Percentiles rank a stretch among this genome's conserved stretches.
Conservation (phyloP, 1,140 invertebrate species). For the Ostrea edulis region DNA sequence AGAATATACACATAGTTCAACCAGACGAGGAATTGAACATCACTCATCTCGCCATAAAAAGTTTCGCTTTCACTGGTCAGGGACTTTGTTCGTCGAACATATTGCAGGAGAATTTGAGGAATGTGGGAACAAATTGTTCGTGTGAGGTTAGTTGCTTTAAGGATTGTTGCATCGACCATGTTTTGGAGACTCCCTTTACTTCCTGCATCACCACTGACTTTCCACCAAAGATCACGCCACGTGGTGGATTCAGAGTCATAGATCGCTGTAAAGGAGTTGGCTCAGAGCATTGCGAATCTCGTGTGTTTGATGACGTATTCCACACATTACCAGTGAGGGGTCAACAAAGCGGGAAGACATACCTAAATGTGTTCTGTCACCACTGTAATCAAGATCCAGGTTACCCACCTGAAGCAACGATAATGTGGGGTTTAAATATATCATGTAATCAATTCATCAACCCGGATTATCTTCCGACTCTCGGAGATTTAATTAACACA, state of each 20-base stretch:
- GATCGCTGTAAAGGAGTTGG: background rate
- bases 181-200: background rate
- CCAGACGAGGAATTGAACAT: background rate
- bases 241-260: background rate
- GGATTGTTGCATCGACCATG: background rate
- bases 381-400: background rate
- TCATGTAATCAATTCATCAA: constrained; percentile 9
- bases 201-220: background rate
- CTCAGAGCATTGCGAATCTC: background rate
- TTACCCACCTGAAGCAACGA: background rate
- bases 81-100: background rate
- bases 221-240: background rate
- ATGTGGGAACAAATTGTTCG: background rate
- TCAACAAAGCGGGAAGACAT: background rate
- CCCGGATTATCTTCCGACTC: background rate
- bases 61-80: background rate
- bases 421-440: background rate
- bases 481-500: background rate
- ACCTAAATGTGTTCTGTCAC: background rate
- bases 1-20: background rate
- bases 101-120: background rate
- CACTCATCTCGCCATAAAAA: background rate
- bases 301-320: background rate
- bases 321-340: background rate
- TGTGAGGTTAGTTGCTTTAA: background rate